Evolutionary conservation across 2,797 vertebrate species (phyloP).

Genomic region (Mus minutoides): DNA sequence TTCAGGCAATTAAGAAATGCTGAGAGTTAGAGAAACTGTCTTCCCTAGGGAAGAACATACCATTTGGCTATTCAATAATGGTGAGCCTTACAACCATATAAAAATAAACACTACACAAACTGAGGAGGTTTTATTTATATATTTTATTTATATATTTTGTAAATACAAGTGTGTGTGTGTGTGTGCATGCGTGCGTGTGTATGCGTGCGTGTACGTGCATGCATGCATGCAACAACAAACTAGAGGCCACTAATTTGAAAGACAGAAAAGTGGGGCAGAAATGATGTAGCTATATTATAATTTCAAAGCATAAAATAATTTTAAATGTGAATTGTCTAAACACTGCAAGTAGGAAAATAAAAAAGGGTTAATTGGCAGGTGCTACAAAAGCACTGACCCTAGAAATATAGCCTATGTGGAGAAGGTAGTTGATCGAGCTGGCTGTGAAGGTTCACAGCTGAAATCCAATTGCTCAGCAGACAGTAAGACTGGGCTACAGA

Average conservation of each 20-base stretch:
- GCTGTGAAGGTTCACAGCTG: neutral
- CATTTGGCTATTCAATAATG: neutral
- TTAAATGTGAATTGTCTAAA: neutral
- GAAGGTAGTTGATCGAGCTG: neutral
- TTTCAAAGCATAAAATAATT: neutral
- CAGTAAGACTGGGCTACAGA: neutral
- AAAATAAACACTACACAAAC: neutral
- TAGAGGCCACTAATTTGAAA: neutral
- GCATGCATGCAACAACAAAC: neutral
- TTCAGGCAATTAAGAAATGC: neutral
- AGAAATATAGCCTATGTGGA: neutral
- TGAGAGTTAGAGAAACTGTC: neutral
- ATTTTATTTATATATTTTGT: neutral
- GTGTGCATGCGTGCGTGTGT: too few species aligned
- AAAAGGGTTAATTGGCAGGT: neutral
- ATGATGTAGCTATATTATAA: neutral
- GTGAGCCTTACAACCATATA: neutral
- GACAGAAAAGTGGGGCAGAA: neutral
- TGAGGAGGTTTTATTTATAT: neutral
- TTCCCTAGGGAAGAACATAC: neutral
- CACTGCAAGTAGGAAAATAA: neutral
- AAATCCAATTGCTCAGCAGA: neutral
- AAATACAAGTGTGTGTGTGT: too few species aligned
- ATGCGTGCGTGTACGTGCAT: too few species aligned
- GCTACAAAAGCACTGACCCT: neutral